These are phyloP conservation scores for Botrylloides violaceus DNA, from an alignment of 23 tunicate genomes.

Conservation along the genomic window DNA sequence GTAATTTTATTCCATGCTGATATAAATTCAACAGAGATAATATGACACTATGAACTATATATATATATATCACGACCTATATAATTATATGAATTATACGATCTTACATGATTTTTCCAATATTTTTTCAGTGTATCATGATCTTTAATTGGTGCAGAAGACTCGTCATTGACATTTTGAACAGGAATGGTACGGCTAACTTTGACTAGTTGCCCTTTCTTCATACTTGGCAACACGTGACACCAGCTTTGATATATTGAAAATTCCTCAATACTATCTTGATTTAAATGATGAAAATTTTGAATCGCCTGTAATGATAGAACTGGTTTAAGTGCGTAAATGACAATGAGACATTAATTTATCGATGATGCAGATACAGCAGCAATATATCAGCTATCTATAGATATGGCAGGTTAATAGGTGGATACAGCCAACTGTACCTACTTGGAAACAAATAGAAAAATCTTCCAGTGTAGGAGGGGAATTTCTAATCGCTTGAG, in stretches of 20 bases:
- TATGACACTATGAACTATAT: no score
- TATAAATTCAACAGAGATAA: no score
- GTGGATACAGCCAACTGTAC: no score
- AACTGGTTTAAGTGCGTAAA: neutral
- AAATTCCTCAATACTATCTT: conserved; percentile 29
- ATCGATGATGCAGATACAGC: neutral
- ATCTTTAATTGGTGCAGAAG: conserved; percentile 6
- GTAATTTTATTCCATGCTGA: conserved; percentile 16
- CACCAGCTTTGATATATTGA: conserved; percentile 62
- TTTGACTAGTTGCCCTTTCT: conserved; percentile 49
- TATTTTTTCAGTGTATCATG: conserved; percentile 17
- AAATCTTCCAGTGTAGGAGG: conserved; percentile 52
- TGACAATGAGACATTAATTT: no score
- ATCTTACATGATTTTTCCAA: conserved; percentile 21
- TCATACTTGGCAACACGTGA: conserved; percentile 74
- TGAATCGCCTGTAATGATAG: conserved; percentile 35
- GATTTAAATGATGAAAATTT: conserved; percentile 25
- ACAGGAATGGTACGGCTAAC: conserved; percentile 31
- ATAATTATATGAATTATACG: neutral
- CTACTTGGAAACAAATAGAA: conserved; percentile 55
- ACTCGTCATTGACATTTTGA: neutral
- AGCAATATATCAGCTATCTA: no score
- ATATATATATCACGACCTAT: neutral
- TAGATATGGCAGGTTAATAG: neutral
- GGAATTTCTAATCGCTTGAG: conserved; percentile 34